Evolutionary conservation across 2,888 invertebrate genomes (phyloP), one percentile per base, ranked within the genome.

Genomic region (Thymelicus sylvestris): DNA sequence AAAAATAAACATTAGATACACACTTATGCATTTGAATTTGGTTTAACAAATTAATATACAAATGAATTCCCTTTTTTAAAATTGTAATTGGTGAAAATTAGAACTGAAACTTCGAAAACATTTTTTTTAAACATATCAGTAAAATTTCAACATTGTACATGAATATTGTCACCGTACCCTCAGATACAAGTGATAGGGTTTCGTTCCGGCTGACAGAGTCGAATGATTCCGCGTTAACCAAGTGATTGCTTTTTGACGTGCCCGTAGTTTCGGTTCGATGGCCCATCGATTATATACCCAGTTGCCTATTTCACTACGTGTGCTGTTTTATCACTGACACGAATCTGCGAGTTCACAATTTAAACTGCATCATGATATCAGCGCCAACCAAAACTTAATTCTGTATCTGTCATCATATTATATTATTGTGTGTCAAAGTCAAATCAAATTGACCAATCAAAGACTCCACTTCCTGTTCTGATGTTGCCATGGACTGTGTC

Each of bases 171-270:
- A 80, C 82, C 83, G 77, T 74, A 77, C 72, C 70, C 75, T 73
- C 84, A 84, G 88, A 86, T 87, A 88, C 89, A 87, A 90, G 89
- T 86, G 90, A 87, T 91, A 88, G 88, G 85, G 88, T 89, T 87
- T 88, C 84, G 90, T 91, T 91, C 86, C 89, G 85, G 84, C 79
- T 85, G 86, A 86, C 81, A 81, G 88, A 83, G 79, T 80, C 79
- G 80, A 86, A 88, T 89, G 86, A 88, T 88, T 87, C 82, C 85
- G 83, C 85, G 88, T 81, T 85, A 84, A 86, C 81, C 81, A 85
- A 83, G 86, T 88, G 90, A 91, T 90, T 90, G 89, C 88, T 87
- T 88, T 88, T 81, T 87, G 86, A 86, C 86, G 84, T 83, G 80
- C 83, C 82, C 78, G 68, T 74, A 76, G 80, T 77, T 77, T 77